These are phyloP conservation scores for Dendrocincla fuliginosa DNA, from an alignment of 2,797 vertebrate species.

Conservation along the genomic window DNA sequence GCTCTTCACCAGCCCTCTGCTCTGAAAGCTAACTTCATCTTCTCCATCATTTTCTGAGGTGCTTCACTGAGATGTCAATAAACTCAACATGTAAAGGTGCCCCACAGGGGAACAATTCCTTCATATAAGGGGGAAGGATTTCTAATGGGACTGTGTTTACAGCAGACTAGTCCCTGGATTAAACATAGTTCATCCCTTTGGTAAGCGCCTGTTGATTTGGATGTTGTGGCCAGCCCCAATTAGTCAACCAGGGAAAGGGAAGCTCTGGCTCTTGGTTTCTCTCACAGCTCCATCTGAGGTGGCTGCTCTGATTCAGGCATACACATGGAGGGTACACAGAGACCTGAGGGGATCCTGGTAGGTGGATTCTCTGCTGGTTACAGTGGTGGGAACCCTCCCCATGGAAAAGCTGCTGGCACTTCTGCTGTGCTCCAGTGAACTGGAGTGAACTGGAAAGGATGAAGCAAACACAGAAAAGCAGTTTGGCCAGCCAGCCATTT, in stretches of 20 bases:
- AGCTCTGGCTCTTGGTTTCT: background rate
- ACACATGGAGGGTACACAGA: background rate
- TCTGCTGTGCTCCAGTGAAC: background rate
- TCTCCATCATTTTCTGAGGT: background rate
- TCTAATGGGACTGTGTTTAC: background rate
- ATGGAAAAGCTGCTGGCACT: background rate
- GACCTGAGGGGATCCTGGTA: rapidly evolving
- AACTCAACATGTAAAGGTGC: background rate
- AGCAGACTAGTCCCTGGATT: background rate
- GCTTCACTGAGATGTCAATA: background rate
- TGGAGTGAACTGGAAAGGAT: slow-evolving; percentile 17
- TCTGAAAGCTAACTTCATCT: rapidly evolving
- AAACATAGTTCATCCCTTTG: background rate
- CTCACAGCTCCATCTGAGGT: background rate
- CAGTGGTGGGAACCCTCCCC: background rate
- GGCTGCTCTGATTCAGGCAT: background rate
- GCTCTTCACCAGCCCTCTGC: background rate
- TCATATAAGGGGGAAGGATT: background rate
- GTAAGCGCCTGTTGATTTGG: background rate
- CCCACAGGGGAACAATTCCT: background rate
- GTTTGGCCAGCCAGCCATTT: slow-evolving; percentile 19
- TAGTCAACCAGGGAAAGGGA: background rate
- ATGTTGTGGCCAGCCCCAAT: background rate
- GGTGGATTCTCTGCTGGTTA: background rate
- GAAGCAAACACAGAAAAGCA: background rate